Conservation (phyloP, 2,113 vertebrate species). For the Ascaphus truei region DNA sequence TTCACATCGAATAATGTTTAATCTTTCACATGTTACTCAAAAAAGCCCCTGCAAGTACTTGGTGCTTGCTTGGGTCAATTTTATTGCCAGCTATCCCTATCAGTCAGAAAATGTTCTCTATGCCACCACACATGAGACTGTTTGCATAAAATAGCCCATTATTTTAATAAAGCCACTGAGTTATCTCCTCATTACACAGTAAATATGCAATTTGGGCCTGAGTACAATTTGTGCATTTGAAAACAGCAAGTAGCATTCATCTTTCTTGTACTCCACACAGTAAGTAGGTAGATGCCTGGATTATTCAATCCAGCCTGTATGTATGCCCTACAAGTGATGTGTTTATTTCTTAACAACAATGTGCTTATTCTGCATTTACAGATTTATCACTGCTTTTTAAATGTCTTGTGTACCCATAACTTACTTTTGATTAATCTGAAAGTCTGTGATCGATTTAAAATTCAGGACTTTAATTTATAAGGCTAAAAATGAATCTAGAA, state of each 20-base stretch:
- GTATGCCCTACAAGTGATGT: neutral
- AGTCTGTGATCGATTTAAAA: constrained; percentile 18
- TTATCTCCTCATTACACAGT: neutral
- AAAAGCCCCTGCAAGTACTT: too few relatives aligned
- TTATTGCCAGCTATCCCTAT: too few relatives aligned
- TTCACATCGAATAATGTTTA: too few relatives aligned
- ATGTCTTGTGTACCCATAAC: constrained; percentile 5
- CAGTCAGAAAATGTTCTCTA: neutral
- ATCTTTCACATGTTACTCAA: too few relatives aligned
- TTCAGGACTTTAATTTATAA: constrained; percentile 20
- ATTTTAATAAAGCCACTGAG: neutral
- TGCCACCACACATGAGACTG: neutral
- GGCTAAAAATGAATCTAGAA: constrained; percentile 33
- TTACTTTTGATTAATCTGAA: constrained; percentile 23
- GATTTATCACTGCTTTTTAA: constrained; percentile 24
- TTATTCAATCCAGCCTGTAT: neutral
- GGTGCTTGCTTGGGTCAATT: too few relatives aligned
- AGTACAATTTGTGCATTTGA: neutral
- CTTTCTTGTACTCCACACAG: neutral
- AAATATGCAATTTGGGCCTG: neutral
- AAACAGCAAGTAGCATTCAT: neutral
- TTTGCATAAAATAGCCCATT: neutral
- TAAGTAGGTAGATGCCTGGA: neutral
- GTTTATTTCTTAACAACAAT: neutral
- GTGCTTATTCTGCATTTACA: neutral